Conservation (phyloP, 2,888 invertebrate species). For the Callimorpha dominula region DNA sequence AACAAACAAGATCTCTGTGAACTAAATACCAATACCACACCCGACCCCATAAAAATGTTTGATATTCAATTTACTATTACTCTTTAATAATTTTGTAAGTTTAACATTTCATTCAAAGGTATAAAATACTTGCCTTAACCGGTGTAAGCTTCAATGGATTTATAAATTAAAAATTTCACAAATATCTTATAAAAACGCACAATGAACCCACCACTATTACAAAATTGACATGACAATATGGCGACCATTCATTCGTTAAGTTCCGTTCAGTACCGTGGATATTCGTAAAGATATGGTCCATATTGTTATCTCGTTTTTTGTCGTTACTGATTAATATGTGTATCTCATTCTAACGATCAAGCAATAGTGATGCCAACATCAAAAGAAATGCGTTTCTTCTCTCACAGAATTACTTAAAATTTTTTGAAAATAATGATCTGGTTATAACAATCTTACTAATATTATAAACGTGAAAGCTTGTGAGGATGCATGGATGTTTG, state of each 20-base stretch:
- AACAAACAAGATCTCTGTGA: slow-evolving; percentile 79
- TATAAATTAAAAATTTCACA: slow-evolving; percentile 56
- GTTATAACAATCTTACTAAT: background rate
- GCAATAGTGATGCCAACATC: slow-evolving; percentile 47
- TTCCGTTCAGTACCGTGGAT: slow-evolving; percentile 58
- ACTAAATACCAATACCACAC: slow-evolving; percentile 84
- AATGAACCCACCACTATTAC: slow-evolving; percentile 71
- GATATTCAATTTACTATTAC: slow-evolving; percentile 50
- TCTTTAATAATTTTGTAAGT: slow-evolving; percentile 5
- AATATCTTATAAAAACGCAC: slow-evolving; percentile 60
- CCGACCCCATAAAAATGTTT: slow-evolving; percentile 61
- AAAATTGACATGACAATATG: slow-evolving; percentile 83
- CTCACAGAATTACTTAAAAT: slow-evolving; percentile 20
- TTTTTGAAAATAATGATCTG: background rate
- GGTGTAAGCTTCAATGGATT: slow-evolving; percentile 61
- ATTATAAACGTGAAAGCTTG: too few relatives aligned
- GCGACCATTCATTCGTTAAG: slow-evolving; percentile 68
- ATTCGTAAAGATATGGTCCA: slow-evolving; percentile 41
- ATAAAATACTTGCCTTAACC: slow-evolving; percentile 63
- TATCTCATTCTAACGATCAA: slow-evolving; percentile 46
- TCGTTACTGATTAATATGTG: slow-evolving; percentile 11
- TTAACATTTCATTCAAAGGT: slow-evolving; percentile 16
- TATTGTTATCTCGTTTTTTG: slow-evolving; percentile 47
- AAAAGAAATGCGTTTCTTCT: slow-evolving; percentile 43
- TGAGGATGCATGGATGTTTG: too few relatives aligned